phyloP scores from a whole-genome alignment of 2,797 vertebrate genomes.

The Chiroxiphia lanceolata region DNA sequence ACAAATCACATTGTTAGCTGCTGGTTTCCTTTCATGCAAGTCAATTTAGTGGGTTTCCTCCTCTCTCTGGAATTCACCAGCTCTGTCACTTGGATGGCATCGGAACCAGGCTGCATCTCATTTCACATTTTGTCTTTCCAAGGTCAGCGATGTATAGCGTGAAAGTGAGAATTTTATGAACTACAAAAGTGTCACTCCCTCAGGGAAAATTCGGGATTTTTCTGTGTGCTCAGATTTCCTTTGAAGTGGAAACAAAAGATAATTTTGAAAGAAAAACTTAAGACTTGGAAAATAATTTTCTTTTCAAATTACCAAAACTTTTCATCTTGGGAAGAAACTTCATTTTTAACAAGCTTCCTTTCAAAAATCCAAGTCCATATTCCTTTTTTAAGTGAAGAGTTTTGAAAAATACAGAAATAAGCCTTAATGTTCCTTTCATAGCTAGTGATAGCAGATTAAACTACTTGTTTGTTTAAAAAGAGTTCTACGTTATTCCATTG shows the following conservation, averaged over 20 bases:
- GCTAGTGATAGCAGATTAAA: not conserved
- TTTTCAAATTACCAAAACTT: slow-evolving; percentile 38
- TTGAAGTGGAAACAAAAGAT: slow-evolving; percentile 45
- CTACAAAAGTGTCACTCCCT: slow-evolving; percentile 19
- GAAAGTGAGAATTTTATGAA: slow-evolving; percentile 49
- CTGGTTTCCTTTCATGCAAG: not conserved
- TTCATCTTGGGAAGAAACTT: slow-evolving; percentile 20
- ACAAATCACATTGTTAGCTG: slow-evolving; percentile 19
- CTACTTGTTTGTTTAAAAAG: not conserved
- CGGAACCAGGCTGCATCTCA: not conserved
- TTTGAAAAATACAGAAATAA: slow-evolving; percentile 8
- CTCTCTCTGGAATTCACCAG: not conserved
- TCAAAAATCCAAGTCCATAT: not conserved
- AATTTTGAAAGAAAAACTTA: slow-evolving; percentile 46
- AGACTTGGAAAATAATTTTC: slow-evolving; percentile 31
- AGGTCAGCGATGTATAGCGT: not conserved
- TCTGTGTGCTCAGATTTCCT: not conserved
- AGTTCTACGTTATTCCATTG: not conserved
- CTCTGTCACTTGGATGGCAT: not conserved
- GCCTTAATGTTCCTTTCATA: not conserved
- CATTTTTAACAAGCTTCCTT: slow-evolving; percentile 21
- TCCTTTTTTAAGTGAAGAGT: not conserved
- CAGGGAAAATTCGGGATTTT: not conserved
- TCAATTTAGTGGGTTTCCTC: not conserved
- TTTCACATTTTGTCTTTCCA: not conserved